Percentiles rank a stretch among this genome's conserved stretches.
Evolutionary conservation across 1,140 invertebrate species (phyloP).

Genomic region (Drosophila rufa): DNA sequence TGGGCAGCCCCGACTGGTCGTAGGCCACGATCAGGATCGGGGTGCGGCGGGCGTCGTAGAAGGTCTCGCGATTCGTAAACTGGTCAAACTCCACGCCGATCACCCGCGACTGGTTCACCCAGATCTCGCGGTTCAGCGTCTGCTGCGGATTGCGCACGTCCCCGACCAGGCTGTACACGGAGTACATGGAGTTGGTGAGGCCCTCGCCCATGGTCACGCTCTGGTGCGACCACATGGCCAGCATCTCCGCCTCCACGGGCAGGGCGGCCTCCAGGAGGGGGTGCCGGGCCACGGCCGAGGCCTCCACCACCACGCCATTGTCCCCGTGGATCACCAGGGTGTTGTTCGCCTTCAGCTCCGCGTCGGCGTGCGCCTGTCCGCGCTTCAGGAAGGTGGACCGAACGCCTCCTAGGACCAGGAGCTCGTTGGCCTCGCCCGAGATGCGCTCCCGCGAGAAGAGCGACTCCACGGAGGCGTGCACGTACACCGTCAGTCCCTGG

Average conservation of each 20-base stretch:
- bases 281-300: conserved; percentile 92
- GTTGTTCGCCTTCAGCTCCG: conserved; percentile 91
- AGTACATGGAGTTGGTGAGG: conserved; percentile 91
- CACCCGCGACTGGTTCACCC: conserved; percentile 93
- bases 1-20: conserved; percentile 93
- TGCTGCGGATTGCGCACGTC: conserved; percentile 93
- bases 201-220: conserved; percentile 90
- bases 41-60: conserved; percentile 93
- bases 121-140: conserved; percentile 92
- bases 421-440: conserved; percentile 80
- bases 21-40: conserved; percentile 94
- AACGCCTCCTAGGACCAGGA: conserved; percentile 87
- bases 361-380: conserved; percentile 89
- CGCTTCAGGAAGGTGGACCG: conserved; percentile 87
- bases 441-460: conserved; percentile 74
- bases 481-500: conserved; percentile 91
- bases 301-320: conserved; percentile 89
- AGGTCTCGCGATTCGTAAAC: conserved; percentile 93
- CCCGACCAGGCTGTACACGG: conserved; percentile 92
- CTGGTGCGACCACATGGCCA: conserved; percentile 94
- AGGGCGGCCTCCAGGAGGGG: conserved; percentile 94
- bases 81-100: conserved; percentile 96
- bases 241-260: conserved; percentile 96
- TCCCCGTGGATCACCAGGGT: conserved; percentile 90
- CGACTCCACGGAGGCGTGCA: conserved; percentile 85